Base-by-base conservation (phyloP, 2,113 vertebrate species). In the Phalacrocorax brasilianus region DNA sequence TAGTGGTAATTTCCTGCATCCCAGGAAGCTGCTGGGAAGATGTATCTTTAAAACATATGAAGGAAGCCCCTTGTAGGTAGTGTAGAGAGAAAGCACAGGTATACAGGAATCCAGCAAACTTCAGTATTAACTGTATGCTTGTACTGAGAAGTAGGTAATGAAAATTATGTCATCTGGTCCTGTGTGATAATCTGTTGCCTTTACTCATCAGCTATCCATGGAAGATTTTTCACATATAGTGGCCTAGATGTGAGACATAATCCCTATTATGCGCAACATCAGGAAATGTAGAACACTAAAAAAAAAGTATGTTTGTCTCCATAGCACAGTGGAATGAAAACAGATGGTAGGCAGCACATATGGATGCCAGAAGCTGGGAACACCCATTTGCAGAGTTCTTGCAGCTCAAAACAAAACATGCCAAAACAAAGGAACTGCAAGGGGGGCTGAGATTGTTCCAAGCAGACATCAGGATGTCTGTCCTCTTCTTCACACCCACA, bases 311-410 rank as follows among this genome's bases (percentile, higher is more conserved):
- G 49, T 88, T 94, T 91, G 87, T 93, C 77, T 93, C 96, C 87
- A 73, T 75, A 93, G 82, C 52, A 42, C 40, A 7, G 56, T 78
- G 85, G 92, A 92, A 93, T 88, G 91, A 95, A 96, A 95, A 89
- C 94, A 96, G 93, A 96, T 94, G 91, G 77, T 58, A 88, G 84
- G 88, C 77, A 93, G 81, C 88, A 79, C 93, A 73, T 89, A 73
- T 73, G 87, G 88, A 87, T 81, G 81, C 89, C 91, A 94, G 95
- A 89, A 96, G 67, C 78, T 76, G 81, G 81, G 75, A 96, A 91
- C 91, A 85, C 77, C 84, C 93, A 62, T 91, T 95, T 68, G 53
- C 73, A 75, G 81, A 87, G 70, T 91, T 97, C 84, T 89, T 81
- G 44, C 77, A 68, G 56, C 66, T 95, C 77, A 17, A 79, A 96